These are phyloP conservation scores for Rhinoptilus africanus DNA, from an alignment of 2,113 vertebrate species.

Conservation along the genomic window DNA sequence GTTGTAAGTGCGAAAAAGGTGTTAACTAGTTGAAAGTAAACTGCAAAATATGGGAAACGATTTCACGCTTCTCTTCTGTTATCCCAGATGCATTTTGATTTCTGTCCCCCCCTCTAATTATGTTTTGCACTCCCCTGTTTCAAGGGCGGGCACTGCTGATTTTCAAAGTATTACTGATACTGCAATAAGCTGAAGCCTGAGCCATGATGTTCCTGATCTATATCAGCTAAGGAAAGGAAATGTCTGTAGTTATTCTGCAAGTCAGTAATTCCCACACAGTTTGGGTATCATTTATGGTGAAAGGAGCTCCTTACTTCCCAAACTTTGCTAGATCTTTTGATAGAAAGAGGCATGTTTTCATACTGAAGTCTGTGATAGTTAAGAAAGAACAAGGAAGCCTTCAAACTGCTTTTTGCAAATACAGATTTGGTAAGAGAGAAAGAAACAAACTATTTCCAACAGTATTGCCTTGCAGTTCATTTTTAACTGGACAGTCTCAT, in stretches of 20 bases:
- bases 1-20: not conserved
- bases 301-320: not conserved
- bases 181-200: slow-evolving; percentile 24
- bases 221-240: not conserved
- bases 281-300: not conserved
- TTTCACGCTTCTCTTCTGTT: not conserved
- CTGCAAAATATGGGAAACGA: not conserved
- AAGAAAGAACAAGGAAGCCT: not conserved
- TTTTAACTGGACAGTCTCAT: not conserved
- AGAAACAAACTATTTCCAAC: not conserved
- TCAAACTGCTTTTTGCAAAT: not conserved
- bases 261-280: not conserved
- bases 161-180: not conserved
- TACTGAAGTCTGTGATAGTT: not conserved
- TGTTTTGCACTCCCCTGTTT: not conserved
- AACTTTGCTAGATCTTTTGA: not conserved
- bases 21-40: not conserved
- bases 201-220: not conserved
- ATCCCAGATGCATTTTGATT: not conserved
- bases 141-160: not conserved
- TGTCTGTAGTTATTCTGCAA: not conserved
- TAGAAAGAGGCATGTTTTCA: not conserved
- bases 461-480: not conserved
- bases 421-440: not conserved
- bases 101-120: not conserved